Conservation (phyloP, 1,140 invertebrate genomes). For the Drosophila ficusphila region DNA sequence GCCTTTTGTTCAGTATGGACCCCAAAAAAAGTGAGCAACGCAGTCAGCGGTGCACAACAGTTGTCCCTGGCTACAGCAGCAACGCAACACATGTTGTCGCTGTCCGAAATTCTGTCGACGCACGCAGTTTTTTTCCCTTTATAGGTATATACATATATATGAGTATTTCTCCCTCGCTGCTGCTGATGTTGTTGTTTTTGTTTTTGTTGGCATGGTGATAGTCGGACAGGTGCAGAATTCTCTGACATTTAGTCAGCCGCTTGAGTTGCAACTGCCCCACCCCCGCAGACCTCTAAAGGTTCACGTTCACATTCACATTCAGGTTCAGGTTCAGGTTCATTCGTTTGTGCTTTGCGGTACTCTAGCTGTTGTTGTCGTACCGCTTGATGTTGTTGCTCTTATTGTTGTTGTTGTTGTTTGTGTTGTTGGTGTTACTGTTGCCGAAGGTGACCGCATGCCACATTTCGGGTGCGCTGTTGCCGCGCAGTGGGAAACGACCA, state of each 20-base stretch:
- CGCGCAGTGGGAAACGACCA: conserved; percentile 74
- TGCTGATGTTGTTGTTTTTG: conserved; percentile 41
- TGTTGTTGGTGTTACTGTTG: too few species aligned
- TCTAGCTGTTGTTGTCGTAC: conserved; percentile 19
- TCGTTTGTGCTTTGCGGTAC: conserved; percentile 74
- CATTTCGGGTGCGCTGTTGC: conserved; percentile 40
- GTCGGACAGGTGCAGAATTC: conserved; percentile 81
- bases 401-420: conserved; percentile 2
- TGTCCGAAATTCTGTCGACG: conserved; percentile 62
- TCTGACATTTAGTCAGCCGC: conserved; percentile 70
- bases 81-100: conserved; percentile 65
- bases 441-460: conserved; percentile 69
- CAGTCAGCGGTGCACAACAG: conserved; percentile 58
- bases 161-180: conserved; percentile 15
- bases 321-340: conserved; percentile 56
- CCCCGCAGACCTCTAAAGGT: conserved; percentile 1
- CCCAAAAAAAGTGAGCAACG: background rate
- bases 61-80: conserved; percentile 52
- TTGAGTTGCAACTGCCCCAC: conserved; percentile 52
- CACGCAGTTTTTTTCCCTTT: conserved; percentile 43
- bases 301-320: background rate
- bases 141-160: background rate
- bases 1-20: background rate
- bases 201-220: conserved; percentile 76
- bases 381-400: conserved; percentile 14